Base-by-base conservation (phyloP, 2,113 vertebrate species). In the Ranitomeya imitator region DNA sequence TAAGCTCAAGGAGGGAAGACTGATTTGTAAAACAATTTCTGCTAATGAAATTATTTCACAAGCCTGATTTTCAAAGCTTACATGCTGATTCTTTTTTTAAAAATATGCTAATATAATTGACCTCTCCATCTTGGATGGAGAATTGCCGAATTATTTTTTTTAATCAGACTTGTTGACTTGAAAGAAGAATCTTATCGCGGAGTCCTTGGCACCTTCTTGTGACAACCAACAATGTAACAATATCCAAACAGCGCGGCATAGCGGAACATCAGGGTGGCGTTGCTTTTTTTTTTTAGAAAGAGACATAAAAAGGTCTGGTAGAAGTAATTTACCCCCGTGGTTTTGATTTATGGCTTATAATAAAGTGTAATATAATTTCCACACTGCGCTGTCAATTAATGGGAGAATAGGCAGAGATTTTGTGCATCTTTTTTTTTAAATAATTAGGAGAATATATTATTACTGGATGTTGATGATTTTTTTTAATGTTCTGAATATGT, bases 21-120 rank as follows among this genome's bases (percentile, higher is more conserved):
- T 89, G 87, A 89, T 89, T 89, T 85, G n/a, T 85, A 69, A 89
- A 89, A 89, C 87, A 85, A 89, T 89, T 89, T 89, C 73, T 59
- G 71, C 73, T 89, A 89, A 89, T 89, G 82, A 89, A 89, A 89
- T 85, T 79, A 85, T 89, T 89, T 89, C 87, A 79, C 18, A 78
- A 85, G 87, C 74, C 37, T 79, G 87, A 67, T 89, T 85, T 89
- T 61, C 52, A 89, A 85, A 89, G 81, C 81, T 69, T 55, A 13
- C 82, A 78, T 59, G 86, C 74, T 89, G 82, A 89, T 89, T 77
- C 73, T 79, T 85, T 85, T 79, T 85, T 85, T 78, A 69, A 67
- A n/a, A 89, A 84, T 84, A 89, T 89, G 87, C 73, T 69, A 89
- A 85, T 79, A 89, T 85, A 89, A 85, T 89, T 89, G 87, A 89